Base-by-base conservation (phyloP, 2,888 invertebrate genomes). In the Volucella inflata region DNA sequence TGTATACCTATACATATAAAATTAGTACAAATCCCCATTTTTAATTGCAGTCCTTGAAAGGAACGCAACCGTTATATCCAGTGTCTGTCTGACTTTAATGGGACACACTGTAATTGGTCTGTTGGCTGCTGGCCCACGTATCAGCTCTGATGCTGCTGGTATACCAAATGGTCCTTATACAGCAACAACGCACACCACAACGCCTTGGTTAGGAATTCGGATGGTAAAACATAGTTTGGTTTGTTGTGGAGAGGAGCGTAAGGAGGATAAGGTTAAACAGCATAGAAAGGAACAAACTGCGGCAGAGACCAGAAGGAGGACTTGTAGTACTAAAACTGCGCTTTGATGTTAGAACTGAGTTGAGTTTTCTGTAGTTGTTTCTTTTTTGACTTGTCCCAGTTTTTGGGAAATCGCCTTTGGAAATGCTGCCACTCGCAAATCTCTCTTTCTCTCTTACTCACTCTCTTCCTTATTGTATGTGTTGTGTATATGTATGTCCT, bases 31-130 rank as follows among this genome's bases (percentile, higher is more conserved):
- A 68, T 51, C 67, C 30, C 64, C 48, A 53, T 64, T 77, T 78
- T 78, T 83, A 78, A 83, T 83, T 83, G 77, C 78, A 70, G 68
- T 74, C 57, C 68, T 83, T 82, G 64, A 60, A 46, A 65, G 12
- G 12, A 60, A 21, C 38, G 38, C 50, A 48, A 55, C 42, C 48
- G 44, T 64, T n/a, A 14, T n/a, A 4, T 53, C 38, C 53, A 71
- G 36, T 38, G 68, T 53, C 40, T 57, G 68, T 77, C 55, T 68
- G 51, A 82, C 55, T 62, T 83, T 74, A 74, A 78, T 78, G 72
- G 68, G 64, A 77, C 78, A 59, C 36, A 57, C 51, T 62, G 77
- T 82, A 82, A 82, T 82, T 82, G 72, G 67, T 77, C 65, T 44
- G 60, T 55, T 67, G 82, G 53, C 14, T 38, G 42, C 40, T 8